phyloP scores from a whole-genome alignment of 2,888 invertebrate species.

The Antheraea assamensis region DNA sequence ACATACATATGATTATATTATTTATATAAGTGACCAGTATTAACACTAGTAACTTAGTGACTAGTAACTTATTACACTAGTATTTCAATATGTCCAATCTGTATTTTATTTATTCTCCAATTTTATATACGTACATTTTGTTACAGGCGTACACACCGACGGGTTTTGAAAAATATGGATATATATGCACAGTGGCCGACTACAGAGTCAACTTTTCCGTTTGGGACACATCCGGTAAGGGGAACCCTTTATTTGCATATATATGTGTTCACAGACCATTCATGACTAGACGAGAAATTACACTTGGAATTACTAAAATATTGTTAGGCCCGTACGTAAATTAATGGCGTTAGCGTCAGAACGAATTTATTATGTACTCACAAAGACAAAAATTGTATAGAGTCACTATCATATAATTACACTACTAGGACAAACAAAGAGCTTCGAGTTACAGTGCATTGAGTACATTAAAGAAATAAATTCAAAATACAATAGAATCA shows the following conservation, averaged over 20 bases:
- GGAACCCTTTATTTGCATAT: neutral
- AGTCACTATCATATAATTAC: too few relatives aligned
- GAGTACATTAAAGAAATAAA: too few relatives aligned
- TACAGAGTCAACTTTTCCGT: slow-evolving; percentile 83
- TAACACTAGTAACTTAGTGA: too few relatives aligned
- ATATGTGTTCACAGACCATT: neutral
- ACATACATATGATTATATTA: neutral
- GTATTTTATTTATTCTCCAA: neutral
- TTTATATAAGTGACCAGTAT: neutral
- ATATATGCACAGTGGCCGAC: slow-evolving; percentile 81
- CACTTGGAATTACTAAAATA: neutral
- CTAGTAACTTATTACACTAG: too few relatives aligned
- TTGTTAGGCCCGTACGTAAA: too few relatives aligned
- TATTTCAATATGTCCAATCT: neutral
- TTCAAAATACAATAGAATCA: too few relatives aligned
- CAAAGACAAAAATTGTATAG: too few relatives aligned
- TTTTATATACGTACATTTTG: neutral
- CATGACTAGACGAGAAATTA: neutral
- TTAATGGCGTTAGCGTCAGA: too few relatives aligned
- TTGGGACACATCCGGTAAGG: slow-evolving; percentile 85
- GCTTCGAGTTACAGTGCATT: too few relatives aligned
- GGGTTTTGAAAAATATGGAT: slow-evolving; percentile 84
- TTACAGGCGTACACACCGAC: slow-evolving; percentile 84
- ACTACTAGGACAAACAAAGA: too few relatives aligned
- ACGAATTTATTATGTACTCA: too few relatives aligned